Evolutionary conservation across 2,888 invertebrate genomes (phyloP), one percentile per base, ranked within the genome.

Genomic region (Drosophila austrosaltans): DNA sequence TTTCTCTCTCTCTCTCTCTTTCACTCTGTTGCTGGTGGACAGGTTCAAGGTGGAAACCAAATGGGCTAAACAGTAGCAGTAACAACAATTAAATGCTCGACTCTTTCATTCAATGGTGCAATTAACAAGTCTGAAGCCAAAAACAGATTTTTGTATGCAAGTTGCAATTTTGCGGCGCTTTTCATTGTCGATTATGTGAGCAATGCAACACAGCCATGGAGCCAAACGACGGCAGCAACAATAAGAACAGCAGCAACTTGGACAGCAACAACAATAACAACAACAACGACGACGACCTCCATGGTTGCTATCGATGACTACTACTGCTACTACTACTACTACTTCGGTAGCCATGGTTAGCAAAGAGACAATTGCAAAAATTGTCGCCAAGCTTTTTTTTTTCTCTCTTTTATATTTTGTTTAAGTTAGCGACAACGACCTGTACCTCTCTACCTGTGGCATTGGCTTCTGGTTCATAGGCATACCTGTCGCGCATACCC

Each of bases 401-500:
- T 36, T 36, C 8, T 32, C 32, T 32, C 6, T 32, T 32, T 32
- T 32, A 1, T 62, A 64, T 65, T 53, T 60, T 22, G 25, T 44
- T 48, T 12, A 44, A 57, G 54, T 42, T 58, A 62, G 44, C 32
- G 63, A 44, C 53, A 62, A 67, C 53, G 64, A 67, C 77, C 57
- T 57, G 57, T 22, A 22, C 39, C 57, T 32, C 48, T 25, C 44
- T 20, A 44, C 44, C 44, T 75, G 56, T 70, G 59, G 44, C 72
- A 67, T 42, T 61, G 56, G 30, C 72, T 62, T 54, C 61, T 66
- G 48, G 59, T 73, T 85, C 82, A 82, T 86, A 82, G 87, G 76
- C 87, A 86, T 86, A 86, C 86, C 86, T 85, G 89, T 78, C 77
- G 88, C 88, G 88, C 86, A 86, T 86, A 87, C 83, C 74, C 88